Evolutionary conservation across 1,140 invertebrate species (phyloP).

Genomic region (Hyphantria cunea): DNA sequence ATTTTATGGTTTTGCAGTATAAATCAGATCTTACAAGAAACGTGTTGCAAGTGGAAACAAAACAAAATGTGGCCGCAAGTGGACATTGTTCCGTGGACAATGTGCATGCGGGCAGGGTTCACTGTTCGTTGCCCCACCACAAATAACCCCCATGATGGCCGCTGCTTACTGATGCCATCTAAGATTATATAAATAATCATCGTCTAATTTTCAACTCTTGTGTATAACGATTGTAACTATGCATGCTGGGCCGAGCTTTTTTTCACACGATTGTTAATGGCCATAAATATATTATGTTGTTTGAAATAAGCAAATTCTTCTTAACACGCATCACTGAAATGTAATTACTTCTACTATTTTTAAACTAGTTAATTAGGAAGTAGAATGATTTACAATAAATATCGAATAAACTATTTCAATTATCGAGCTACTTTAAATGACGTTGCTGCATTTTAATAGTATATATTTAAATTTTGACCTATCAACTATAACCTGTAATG

Average conservation of each 20-base stretch:
- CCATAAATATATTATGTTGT: too few relatives aligned
- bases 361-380: too few relatives aligned
- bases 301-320: too few relatives aligned
- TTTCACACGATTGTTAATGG: conserved; percentile 6
- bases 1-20: background rate
- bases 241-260: conserved; percentile 1
- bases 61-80: conserved; percentile 32
- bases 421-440: too few relatives aligned
- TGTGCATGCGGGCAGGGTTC: conserved; percentile 54
- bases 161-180: conserved; percentile 57
- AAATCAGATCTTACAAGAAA: conserved; percentile 27
- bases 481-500: too few relatives aligned
- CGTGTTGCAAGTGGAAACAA: conserved; percentile 20
- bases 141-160: conserved; percentile 67
- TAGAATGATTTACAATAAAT: too few relatives aligned
- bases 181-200: conserved; percentile 59
- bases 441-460: too few relatives aligned
- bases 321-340: too few relatives aligned
- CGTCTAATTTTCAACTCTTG: conserved; percentile 37
- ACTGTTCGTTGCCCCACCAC: conserved; percentile 60
- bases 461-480: too few relatives aligned
- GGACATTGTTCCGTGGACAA: conserved; percentile 55
- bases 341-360: too few relatives aligned
- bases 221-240: background rate
- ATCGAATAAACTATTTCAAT: too few relatives aligned